Percentiles rank a stretch among this genome's conserved stretches.
Conservation (phyloP, 2,888 invertebrate species). For the Nudaria mundana region DNA sequence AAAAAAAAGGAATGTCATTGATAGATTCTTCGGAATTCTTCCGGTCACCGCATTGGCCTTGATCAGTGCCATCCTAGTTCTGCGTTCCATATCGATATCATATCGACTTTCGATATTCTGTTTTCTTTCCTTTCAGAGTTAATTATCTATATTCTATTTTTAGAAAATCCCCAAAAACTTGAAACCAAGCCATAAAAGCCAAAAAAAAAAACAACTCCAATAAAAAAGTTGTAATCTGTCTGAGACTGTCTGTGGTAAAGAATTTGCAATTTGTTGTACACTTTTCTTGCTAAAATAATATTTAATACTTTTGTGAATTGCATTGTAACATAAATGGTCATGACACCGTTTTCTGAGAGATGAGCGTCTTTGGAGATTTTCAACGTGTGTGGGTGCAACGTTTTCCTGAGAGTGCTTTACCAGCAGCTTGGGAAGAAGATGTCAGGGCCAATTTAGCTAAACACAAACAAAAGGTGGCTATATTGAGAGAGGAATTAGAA, state of each 20-base stretch:
- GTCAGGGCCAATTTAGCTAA: slow-evolving; percentile 93
- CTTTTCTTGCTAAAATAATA: slow-evolving; percentile 42
- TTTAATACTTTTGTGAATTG: slow-evolving; percentile 38
- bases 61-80: no score
- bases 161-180: no score
- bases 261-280: slow-evolving; percentile 50
- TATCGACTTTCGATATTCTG: no score
- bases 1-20: no score
- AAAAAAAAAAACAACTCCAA: no score
- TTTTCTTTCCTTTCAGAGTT: no score
- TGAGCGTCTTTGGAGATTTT: slow-evolving; percentile 95
- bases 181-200: no score
- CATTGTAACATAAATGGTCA: slow-evolving; percentile 72
- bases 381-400: slow-evolving; percentile 95
- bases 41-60: no score
- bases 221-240: no score
- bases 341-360: slow-evolving; percentile 81
- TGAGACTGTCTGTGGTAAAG: slow-evolving; percentile 33
- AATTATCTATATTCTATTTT: no score
- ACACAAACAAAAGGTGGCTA: slow-evolving; percentile 92
- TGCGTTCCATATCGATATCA: no score
- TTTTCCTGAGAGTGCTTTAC: slow-evolving; percentile 94
- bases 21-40: no score
- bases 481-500: slow-evolving; percentile 91
- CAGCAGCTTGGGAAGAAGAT: slow-evolving; percentile 96